Percentiles rank a stretch among this genome's conserved stretches.
Evolutionary conservation across 1,140 invertebrate species (phyloP).

Genomic region (Eupristina koningsbergeri): DNA sequence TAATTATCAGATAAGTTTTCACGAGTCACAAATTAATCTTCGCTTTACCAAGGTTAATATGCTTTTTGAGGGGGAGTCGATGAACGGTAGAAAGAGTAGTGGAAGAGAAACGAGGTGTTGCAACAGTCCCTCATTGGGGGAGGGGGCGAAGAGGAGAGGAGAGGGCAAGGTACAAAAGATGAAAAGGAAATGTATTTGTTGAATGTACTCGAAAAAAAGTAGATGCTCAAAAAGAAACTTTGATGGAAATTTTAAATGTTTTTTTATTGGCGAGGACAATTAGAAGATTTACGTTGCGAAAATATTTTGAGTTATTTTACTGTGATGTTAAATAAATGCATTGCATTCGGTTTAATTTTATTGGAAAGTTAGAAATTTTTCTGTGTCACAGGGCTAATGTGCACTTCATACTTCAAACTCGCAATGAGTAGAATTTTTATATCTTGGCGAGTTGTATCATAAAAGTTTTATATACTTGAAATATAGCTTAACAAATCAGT

Average conservation of each 20-base stretch:
- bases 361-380: too few relatives aligned
- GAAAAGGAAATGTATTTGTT: constrained; percentile 17
- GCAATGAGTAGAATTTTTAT: not conserved
- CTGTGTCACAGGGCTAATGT: not conserved
- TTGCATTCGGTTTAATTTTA: too few relatives aligned
- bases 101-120: not conserved
- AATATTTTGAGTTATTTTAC: too few relatives aligned
- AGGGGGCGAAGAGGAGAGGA: constrained; percentile 30
- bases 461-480: not conserved
- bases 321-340: too few relatives aligned
- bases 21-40: constrained; percentile 33
- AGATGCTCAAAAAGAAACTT: not conserved
- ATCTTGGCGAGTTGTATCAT: not conserved
- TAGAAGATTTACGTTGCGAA: too few relatives aligned
- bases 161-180: constrained; percentile 20
- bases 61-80: constrained; percentile 27
- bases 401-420: not conserved
- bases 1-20: constrained; percentile 22
- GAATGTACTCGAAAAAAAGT: not conserved
- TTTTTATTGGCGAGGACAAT: too few relatives aligned
- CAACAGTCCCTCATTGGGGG: not conserved
- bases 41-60: constrained; percentile 34
- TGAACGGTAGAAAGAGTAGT: constrained; percentile 9
- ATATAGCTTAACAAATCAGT: not conserved
- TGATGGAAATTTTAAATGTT: not conserved